Base-by-base conservation (phyloP, 2,888 invertebrate genomes). In the Penaeus monodon region DNA sequence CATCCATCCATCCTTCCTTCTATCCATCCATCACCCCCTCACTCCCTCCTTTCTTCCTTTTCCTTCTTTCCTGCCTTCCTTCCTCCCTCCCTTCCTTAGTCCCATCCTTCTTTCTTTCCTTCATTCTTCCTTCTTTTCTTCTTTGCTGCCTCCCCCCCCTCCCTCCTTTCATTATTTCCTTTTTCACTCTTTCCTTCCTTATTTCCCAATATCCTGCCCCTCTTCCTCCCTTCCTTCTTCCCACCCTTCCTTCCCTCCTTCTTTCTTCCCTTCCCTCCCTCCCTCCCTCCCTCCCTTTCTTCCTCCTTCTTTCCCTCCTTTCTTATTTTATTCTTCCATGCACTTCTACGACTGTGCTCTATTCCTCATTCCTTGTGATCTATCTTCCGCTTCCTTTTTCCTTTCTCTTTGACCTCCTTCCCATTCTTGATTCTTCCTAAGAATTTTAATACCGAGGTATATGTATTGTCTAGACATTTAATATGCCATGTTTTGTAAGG, bases 221-320 rank as follows among this genome's bases (percentile, higher is more conserved):
- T 70, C 70, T 29, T 14, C 33, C 76, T 79, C 7, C n/a, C 49
- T 63, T 27, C n/a, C 80, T 80, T 24, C 65, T 38, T 80, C 66
- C 65, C 66, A 8, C 68, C 29, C 68, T 24, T n/a, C 17, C 68
- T 24, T 3, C 17, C n/a, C 0, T 1, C 17, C 22, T 68, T 3
- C 29, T 17, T 24, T n/a, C 17, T 17, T 3, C n/a, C 20, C 24
- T 24, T 17, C 29, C 29, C 70, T 68, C 3, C 8, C 24, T 68
- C 2, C 17, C 24, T 17, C 12, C 29, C 20, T 24, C 1, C 70
- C 70, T 70, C n/a, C 4, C 70, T 80, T 63, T 29, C 27, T 64
- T 7, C 38, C 80, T 65, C 63, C 66, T 44, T 64, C 29, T 57
- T 44, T 29, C 29, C 44, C 29, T 22, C 57, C 38, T 44, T 29